These are phyloP conservation scores for Geodia barretti DNA, from an alignment of 37 sponge, comb jelly and placozoan genomes.

Conservation along the genomic window DNA sequence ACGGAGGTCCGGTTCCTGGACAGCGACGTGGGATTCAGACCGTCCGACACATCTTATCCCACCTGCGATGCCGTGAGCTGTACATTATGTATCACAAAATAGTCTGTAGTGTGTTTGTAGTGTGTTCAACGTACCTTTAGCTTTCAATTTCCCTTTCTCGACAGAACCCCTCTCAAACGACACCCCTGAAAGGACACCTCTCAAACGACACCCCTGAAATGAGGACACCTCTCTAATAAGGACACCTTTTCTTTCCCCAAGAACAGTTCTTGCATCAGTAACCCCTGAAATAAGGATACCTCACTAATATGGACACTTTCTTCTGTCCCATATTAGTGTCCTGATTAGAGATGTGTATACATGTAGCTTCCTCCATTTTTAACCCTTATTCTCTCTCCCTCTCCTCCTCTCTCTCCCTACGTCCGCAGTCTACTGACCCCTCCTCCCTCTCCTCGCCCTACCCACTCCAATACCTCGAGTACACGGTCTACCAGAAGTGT, in stretches of 20 bases:
- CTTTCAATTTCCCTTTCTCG: neutral
- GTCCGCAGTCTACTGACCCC: neutral
- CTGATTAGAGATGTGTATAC: too few species aligned
- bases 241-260: too few species aligned
- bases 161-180: too few species aligned
- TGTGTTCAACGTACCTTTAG: neutral
- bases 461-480: neutral
- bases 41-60: neutral
- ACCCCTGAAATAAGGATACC: too few species aligned
- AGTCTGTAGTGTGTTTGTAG: neutral
- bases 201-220: too few species aligned
- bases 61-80: neutral
- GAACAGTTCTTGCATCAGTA: too few species aligned
- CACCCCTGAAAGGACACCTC: too few species aligned
- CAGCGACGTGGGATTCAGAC: slow-evolving; percentile 1
- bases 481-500: slow-evolving; percentile 30
- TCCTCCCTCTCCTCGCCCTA: neutral
- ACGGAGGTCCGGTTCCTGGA: slow-evolving; percentile 19
- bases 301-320: too few species aligned
- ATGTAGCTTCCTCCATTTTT: too few species aligned
- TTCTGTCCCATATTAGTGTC: too few species aligned
- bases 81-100: neutral
- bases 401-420: neutral
- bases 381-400: too few species aligned
- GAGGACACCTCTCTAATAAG: too few species aligned